Evolutionary conservation across 2,888 invertebrate genomes (phyloP).

Genomic region (Trachelus troglodyta): DNA sequence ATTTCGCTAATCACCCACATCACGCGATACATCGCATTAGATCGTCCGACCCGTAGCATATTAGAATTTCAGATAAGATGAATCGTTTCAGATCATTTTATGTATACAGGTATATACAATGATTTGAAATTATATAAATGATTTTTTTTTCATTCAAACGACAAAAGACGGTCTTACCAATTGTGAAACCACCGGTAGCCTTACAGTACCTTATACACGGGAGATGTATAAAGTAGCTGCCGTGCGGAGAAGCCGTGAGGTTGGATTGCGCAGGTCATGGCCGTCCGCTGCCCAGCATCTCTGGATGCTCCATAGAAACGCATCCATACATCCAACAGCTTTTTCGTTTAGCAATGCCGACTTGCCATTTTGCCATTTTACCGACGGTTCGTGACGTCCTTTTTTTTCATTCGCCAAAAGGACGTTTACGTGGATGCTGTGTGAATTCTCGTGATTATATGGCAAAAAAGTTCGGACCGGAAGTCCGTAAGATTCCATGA

Average conservation of each 20-base stretch:
- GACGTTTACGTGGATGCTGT: background rate
- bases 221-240: conserved; percentile 12
- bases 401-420: background rate
- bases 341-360: background rate
- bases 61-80: background rate
- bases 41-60: background rate
- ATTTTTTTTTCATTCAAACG: background rate
- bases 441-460: too few species aligned
- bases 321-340: background rate
- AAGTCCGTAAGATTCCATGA: background rate
- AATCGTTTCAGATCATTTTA: too few species aligned
- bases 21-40: background rate
- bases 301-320: background rate
- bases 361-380: background rate
- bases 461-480: background rate
- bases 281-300: conserved; percentile 32
- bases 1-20: background rate
- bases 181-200: background rate
- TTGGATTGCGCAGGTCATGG: conserved; percentile 39
- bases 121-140: background rate
- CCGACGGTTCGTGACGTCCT: background rate
- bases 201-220: background rate
- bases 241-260: conserved; percentile 10
- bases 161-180: background rate
- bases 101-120: background rate